Percentiles rank a stretch among this genome's conserved stretches.
These are phyloP conservation scores for Dasyprocta punctata DNA, from an alignment of 2,113 vertebrate species.

Conservation along the genomic window DNA sequence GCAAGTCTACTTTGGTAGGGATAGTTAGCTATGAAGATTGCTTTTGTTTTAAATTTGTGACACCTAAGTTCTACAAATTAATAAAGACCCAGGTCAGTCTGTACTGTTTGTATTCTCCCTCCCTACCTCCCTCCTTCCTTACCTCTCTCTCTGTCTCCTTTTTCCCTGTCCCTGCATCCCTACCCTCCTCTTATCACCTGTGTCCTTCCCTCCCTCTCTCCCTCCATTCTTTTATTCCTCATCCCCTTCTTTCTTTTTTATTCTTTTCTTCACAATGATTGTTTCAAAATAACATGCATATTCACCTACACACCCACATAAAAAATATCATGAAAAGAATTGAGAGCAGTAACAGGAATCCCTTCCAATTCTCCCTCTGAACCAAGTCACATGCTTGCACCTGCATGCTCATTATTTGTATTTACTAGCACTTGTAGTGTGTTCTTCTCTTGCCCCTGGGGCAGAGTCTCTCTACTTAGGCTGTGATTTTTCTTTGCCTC, in stretches of 20 bases:
- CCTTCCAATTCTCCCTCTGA: not conserved
- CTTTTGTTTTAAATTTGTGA: not conserved
- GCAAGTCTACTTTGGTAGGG: not conserved
- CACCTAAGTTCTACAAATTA: not conserved
- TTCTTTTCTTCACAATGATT: not conserved
- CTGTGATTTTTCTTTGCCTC: not conserved
- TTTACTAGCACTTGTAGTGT: not conserved
- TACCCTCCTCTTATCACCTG: not conserved
- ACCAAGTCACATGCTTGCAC: not conserved
- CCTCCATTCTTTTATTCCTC: not conserved
- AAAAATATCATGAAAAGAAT: not conserved
- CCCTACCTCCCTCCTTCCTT: fast-evolving
- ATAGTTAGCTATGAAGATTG: not conserved
- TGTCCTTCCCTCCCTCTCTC: not conserved
- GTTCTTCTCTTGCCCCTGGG: not conserved
- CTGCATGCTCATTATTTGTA: not conserved
- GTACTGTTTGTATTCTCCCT: not conserved
- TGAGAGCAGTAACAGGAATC: not conserved
- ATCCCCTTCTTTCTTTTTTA: not conserved
- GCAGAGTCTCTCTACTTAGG: not conserved
- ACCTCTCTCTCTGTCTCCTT: not conserved
- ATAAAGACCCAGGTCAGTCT: not conserved
- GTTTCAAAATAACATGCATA: not conserved
- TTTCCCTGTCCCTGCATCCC: not conserved
- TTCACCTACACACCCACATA: not conserved